Base-by-base conservation (phyloP, 2,888 invertebrate genomes). In the Eumacrocentrus americanus region DNA sequence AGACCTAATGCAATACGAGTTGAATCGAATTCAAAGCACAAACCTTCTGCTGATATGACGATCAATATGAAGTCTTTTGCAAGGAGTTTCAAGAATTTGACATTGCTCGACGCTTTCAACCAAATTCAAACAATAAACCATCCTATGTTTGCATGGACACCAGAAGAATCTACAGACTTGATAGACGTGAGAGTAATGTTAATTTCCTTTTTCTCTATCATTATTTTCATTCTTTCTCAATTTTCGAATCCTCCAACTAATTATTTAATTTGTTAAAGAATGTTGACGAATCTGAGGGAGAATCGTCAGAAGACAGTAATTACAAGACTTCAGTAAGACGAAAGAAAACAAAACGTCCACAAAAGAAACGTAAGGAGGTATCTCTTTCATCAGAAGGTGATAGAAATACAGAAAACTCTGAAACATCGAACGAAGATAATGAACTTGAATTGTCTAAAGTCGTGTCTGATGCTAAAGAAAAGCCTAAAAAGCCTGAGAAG, bases 1-100 rank as follows among this genome's bases (percentile, higher is more conserved):
- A 63, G 64, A 38, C 74, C 75, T 12, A 5, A 59, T 9, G 50
- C 58, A 57, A 58, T 73, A 11, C 16, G 62, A 16, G 11, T 72
- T 23, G 67, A 71, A 9, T 61, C 61, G 16, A 38, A n/a, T 16
- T 2, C 18, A 2, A 22, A 51, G 0, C 18, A 54, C 0, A 22
- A 38, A 18, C 54, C 69, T 18, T 18, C 38, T 0, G 11, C 52
- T 11, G 11, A 44, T 0, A 18, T 3, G 1, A 40, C 9, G 14
- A 54, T 58, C 9, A 29, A 25, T 35, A 38, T 73, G 11, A 61
- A 60, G 34, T 16, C 6, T 16, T 61, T 34, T 37, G 29, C 70
- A 9, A 66, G 62, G n/a, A 18, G 20, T 16, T 74, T 73, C n/a
- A 64, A 52, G 48, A 40, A 38, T 29, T 20, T 42, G 6, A 12